These are phyloP conservation scores for Erythrocebus patas DNA, from an alignment of 2,113 vertebrate genomes.

Conservation along the genomic window DNA sequence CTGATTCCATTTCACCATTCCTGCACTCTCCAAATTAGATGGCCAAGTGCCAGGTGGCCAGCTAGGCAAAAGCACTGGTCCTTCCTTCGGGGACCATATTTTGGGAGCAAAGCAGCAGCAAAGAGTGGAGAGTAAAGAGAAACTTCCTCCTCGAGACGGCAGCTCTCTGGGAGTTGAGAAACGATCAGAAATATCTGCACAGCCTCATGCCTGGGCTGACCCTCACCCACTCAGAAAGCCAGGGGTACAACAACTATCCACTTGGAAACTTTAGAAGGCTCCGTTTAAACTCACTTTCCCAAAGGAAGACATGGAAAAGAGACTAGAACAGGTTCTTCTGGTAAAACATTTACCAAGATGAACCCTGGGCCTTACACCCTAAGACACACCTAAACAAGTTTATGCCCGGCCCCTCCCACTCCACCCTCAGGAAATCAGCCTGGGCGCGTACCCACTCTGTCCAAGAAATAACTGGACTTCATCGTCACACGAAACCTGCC, in stretches of 20 bases:
- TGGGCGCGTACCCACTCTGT: slow-evolving; percentile 33
- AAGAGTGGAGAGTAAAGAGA: not conserved
- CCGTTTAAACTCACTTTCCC: slow-evolving; percentile 5
- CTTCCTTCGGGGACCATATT: not conserved
- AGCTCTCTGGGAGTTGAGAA: not conserved
- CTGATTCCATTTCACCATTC: not conserved
- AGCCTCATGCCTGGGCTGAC: not conserved
- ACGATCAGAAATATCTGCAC: not conserved
- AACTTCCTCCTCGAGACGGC: not conserved
- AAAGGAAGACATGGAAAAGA: slow-evolving; percentile 38
- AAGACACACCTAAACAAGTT: slow-evolving; percentile 34
- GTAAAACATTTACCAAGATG: slow-evolving; percentile 68
- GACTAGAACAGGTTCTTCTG: slow-evolving; percentile 43
- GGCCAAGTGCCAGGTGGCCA: not conserved
- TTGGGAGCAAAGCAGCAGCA: not conserved
- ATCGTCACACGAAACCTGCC: slow-evolving; percentile 65
- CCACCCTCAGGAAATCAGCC: slow-evolving; percentile 44
- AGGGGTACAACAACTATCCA: not conserved
- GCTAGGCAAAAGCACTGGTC: not conserved
- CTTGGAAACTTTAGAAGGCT: not conserved
- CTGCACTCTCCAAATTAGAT: not conserved
- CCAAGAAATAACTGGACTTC: slow-evolving; percentile 76
- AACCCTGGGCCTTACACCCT: slow-evolving; percentile 46
- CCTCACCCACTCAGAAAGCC: not conserved
- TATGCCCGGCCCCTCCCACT: not conserved